phyloP scores from a whole-genome alignment of 2,113 vertebrate genomes.

The Pavo muticus region DNA sequence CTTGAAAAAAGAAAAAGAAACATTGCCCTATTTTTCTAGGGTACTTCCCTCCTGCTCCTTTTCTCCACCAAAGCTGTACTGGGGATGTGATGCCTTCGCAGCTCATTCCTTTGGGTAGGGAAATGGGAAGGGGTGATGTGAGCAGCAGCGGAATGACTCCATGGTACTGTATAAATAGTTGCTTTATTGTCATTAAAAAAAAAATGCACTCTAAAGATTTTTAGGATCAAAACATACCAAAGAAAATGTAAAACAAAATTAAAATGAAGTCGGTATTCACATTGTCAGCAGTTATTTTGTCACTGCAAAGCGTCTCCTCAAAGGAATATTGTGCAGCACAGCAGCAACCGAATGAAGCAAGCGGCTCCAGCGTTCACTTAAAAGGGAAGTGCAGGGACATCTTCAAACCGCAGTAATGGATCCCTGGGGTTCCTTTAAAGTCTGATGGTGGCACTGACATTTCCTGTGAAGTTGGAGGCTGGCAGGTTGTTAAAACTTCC shows the following conservation, averaged over 20 bases:
- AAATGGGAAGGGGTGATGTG: neutral
- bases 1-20: neutral
- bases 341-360: conserved; percentile 59
- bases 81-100: neutral
- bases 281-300: conserved; percentile 77
- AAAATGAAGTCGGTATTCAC: conserved; percentile 70
- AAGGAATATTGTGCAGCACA: conserved; percentile 72
- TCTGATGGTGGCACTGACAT: conserved; percentile 65
- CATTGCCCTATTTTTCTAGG: conserved; percentile 9
- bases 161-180: conserved; percentile 50
- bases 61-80: neutral
- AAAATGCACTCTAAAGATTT: conserved; percentile 44
- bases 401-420: conserved; percentile 73
- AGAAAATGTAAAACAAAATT: conserved; percentile 76
- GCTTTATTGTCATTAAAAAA: conserved; percentile 62
- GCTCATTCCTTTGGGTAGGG: neutral
- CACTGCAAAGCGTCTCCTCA: conserved; percentile 72
- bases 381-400: conserved; percentile 71
- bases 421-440: conserved; percentile 71
- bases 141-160: neutral
- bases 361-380: conserved; percentile 40
- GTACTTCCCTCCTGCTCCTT: neutral
- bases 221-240: conserved; percentile 66
- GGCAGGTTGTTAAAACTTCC: conserved; percentile 73
- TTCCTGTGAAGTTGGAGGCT: conserved; percentile 71